phyloP scores from a whole-genome alignment of 2,797 vertebrate genomes.

The Poecilia gillii region DNA sequence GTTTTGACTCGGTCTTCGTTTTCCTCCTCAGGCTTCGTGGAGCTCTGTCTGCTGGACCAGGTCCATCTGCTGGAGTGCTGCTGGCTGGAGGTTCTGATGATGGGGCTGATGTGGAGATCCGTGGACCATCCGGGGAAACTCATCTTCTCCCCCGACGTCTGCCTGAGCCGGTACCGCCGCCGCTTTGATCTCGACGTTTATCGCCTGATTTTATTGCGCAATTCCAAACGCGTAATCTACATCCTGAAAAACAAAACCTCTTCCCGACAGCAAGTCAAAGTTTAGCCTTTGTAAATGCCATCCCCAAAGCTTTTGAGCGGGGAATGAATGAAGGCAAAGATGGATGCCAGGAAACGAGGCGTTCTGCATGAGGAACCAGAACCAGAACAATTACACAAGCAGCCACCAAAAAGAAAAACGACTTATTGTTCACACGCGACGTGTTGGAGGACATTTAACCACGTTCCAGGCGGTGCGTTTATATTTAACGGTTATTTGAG shows the following conservation, averaged over 20 bases:
- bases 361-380: not conserved
- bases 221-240: not conserved
- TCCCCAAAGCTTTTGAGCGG: not conserved
- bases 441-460: not conserved
- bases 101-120: constrained; percentile 98
- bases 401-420: not conserved
- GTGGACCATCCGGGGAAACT: constrained; percentile 95
- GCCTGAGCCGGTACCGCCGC: constrained; percentile 85
- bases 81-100: constrained; percentile 98
- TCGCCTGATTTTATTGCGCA: not conserved
- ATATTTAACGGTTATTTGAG: no score
- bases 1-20: no score
- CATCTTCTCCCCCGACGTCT: constrained; percentile 95
- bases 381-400: not conserved
- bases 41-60: constrained; percentile 92
- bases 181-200: not conserved
- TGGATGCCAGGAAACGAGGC: not conserved
- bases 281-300: not conserved
- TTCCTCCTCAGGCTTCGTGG: constrained; percentile 88
- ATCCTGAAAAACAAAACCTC: not conserved
- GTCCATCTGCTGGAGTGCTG: constrained; percentile 96
- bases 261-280: not conserved
- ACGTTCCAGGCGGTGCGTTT: not conserved
- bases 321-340: not conserved
- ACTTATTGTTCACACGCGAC: not conserved